These are phyloP conservation scores for Pteronotus mesoamericanus DNA, from an alignment of 2,797 vertebrate species.

Conservation along the genomic window DNA sequence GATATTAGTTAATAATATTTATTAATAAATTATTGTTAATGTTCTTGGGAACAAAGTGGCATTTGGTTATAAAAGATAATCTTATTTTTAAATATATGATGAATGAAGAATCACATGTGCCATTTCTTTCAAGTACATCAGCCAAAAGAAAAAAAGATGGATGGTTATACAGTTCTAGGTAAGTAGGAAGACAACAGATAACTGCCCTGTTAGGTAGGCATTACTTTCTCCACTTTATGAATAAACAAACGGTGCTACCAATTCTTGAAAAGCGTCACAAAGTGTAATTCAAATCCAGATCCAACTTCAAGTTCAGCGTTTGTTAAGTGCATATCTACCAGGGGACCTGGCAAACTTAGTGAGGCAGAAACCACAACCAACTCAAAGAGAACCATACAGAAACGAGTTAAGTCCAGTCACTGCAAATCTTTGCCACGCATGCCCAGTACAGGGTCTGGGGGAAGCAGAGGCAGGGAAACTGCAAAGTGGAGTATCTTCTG, in stretches of 20 bases:
- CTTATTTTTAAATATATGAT: not conserved
- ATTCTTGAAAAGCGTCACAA: not conserved
- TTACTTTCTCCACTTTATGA: not conserved
- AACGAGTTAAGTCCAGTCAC: not conserved
- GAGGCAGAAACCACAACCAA: not conserved
- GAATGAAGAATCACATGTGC: not conserved
- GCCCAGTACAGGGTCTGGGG: not conserved
- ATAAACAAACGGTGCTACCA: not conserved
- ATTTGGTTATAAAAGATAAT: not conserved
- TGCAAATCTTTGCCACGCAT: not conserved
- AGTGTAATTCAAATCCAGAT: not conserved
- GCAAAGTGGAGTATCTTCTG: not conserved
- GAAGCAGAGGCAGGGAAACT: not conserved
- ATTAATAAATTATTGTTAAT: not conserved
- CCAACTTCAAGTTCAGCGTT: not conserved
- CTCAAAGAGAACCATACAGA: not conserved
- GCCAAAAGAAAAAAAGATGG: not conserved
- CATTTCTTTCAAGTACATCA: slow-evolving; percentile 1
- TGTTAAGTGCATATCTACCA: not conserved
- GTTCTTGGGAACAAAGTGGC: not conserved
- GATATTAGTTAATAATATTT: not conserved
- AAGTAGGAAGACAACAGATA: not conserved
- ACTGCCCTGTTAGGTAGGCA: not conserved
- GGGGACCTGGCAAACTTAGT: not conserved
- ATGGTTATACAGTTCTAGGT: not conserved